Conservation (phyloP, 1,140 invertebrate species). For the Euura lappo region DNA sequence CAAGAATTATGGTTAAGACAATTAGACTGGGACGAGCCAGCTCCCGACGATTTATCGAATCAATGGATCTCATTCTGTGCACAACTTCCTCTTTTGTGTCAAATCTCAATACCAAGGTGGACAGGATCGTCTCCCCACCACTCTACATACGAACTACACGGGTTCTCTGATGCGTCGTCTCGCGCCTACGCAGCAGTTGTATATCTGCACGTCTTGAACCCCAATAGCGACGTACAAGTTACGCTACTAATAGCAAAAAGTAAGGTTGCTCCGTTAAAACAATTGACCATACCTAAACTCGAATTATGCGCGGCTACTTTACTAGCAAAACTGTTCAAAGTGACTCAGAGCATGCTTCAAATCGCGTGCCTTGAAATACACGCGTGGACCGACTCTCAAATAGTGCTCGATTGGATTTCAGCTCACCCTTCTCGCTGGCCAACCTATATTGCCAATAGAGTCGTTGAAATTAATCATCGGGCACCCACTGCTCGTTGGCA, state of each 20-base stretch:
- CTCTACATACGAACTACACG: no score
- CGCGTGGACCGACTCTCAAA: constrained; percentile 22
- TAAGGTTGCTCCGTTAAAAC: constrained; percentile 41
- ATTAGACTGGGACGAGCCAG: no score
- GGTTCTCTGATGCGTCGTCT: no score
- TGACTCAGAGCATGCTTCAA: no score
- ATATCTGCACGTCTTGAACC: no score
- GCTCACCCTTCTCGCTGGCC: constrained; percentile 29
- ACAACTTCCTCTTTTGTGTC: no score
- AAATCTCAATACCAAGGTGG: no score
- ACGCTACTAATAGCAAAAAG: constrained; percentile 23
- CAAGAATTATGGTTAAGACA: no score
- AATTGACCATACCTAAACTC: constrained; percentile 29
- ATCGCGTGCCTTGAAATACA: no score
- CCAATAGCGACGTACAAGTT: background rate
- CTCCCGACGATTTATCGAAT: no score
- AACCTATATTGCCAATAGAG: constrained; percentile 41
- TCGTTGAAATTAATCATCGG: constrained; percentile 34
- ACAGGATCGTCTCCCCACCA: constrained; percentile 19
- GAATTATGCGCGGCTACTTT: constrained; percentile 29
- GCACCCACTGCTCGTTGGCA: constrained; percentile 37
- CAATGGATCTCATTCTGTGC: no score
- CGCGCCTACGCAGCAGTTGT: no score
- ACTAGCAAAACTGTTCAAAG: constrained; percentile 1
- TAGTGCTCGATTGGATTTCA: constrained; percentile 23